Percentiles rank a stretch among this genome's conserved stretches.
Conservation (phyloP, 2,797 vertebrate species). For the Hypotaenidia okinawae region DNA sequence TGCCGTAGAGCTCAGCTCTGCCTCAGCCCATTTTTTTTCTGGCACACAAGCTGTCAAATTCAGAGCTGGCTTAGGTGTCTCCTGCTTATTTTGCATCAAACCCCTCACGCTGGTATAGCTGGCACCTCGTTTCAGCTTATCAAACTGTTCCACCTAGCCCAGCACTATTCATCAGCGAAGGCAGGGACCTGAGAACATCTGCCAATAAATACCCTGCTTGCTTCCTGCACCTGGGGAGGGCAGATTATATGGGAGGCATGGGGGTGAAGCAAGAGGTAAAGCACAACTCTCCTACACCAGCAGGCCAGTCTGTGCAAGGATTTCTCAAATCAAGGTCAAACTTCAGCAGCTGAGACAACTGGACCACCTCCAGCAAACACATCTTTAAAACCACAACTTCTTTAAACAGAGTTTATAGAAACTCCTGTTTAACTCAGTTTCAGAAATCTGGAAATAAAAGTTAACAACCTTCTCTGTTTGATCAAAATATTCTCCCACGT, state of each 20-base stretch:
- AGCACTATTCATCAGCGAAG: not conserved
- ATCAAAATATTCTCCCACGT: not conserved
- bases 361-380: not conserved
- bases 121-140: not conserved
- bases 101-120: not conserved
- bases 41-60: not conserved
- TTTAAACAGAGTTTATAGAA: not conserved
- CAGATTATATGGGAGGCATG: accelerated
- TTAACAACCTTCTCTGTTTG: not conserved
- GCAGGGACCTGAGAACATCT: not conserved
- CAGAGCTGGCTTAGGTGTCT: not conserved
- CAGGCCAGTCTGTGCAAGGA: not conserved
- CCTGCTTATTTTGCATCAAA: not conserved
- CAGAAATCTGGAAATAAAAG: not conserved
- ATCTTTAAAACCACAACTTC: not conserved
- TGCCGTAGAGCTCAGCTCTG: not conserved
- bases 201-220: too few species aligned
- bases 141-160: not conserved
- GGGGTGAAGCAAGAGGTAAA: not conserved
- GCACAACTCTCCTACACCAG: not conserved
- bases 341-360: not conserved
- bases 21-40: not conserved
- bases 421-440: not conserved
- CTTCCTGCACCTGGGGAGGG: not conserved
- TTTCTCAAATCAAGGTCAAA: not conserved